Evolutionary conservation across 1,140 invertebrate genomes (phyloP).

Genomic region (Hormaphis cornu): DNA sequence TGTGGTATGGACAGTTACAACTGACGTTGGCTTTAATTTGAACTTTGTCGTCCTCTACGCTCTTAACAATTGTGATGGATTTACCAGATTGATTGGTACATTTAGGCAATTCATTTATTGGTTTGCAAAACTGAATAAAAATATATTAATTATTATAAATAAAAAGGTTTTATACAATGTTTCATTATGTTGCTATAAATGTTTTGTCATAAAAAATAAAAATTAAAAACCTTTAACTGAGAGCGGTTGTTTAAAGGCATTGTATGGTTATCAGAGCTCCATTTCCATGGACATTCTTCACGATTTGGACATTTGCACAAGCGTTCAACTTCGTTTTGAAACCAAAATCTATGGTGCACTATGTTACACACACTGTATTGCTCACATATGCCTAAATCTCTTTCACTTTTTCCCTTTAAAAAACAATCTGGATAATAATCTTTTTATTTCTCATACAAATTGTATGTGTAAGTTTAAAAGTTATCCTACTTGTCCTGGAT

Average conservation of each 20-base stretch:
- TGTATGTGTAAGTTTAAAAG: not conserved
- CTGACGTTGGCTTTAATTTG: not conserved
- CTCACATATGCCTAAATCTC: conserved; percentile 46
- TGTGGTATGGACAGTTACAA: conserved; percentile 9
- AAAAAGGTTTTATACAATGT: not conserved
- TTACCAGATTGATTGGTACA: conserved; percentile 35
- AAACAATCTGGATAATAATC: not conserved
- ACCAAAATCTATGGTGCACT: conserved; percentile 48
- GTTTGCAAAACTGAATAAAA: conserved; percentile 41
- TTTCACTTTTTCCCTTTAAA: conserved; percentile 46
- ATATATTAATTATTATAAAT: not conserved
- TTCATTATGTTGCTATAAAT: not conserved
- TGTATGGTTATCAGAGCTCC: conserved; percentile 42
- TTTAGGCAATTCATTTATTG: conserved; percentile 25
- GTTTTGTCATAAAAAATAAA: conserved; percentile 33
- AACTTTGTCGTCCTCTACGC: conserved; percentile 36
- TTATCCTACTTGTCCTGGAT: conserved; percentile 39
- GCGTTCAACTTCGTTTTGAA: conserved; percentile 45
- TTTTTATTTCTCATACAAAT: not conserved
- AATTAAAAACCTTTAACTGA: conserved; percentile 45
- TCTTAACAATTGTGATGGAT: conserved; percentile 34
- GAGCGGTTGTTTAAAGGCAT: conserved; percentile 47
- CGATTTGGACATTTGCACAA: conserved; percentile 49
- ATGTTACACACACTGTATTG: conserved; percentile 46
- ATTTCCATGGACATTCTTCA: conserved; percentile 47